A percentile compares a stretch with the other conserved stretches of the same genome.
Conservation (phyloP, 2,888 invertebrate genomes). For the Polydrusus cervinus region DNA sequence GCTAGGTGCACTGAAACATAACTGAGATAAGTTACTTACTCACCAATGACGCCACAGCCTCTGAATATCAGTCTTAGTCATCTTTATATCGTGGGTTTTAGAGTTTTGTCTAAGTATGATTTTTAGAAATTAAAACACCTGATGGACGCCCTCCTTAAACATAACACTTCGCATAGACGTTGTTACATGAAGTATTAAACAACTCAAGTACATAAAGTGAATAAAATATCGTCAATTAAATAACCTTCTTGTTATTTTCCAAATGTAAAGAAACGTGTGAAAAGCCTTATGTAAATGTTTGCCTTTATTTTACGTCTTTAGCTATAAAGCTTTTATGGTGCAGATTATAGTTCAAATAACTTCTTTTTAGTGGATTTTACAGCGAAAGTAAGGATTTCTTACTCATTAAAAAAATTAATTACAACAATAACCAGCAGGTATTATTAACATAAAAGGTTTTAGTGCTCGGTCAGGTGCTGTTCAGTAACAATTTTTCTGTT, state of each 20-base stretch:
- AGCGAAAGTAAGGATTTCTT: slow-evolving; percentile 25
- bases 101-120: too few relatives aligned
- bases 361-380: slow-evolving; percentile 31
- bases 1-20: too few relatives aligned
- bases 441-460: not conserved
- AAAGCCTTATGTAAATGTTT: slow-evolving; percentile 36
- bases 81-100: too few relatives aligned
- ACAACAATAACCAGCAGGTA: not conserved
- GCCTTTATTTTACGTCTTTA: slow-evolving; percentile 35
- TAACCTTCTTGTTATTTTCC: slow-evolving; percentile 5
- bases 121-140: too few relatives aligned
- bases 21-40: too few relatives aligned
- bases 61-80: too few relatives aligned
- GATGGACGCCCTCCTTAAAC: too few relatives aligned
- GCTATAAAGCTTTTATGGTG: slow-evolving; percentile 46
- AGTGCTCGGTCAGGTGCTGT: too few relatives aligned
- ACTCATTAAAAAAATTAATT: not conserved
- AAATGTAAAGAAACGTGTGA: slow-evolving; percentile 29
- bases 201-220: slow-evolving; percentile 22
- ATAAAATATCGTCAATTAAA: slow-evolving; percentile 38
- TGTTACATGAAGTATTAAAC: not conserved
- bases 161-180: too few relatives aligned
- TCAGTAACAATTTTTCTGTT: too few relatives aligned
- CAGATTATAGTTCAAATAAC: slow-evolving; percentile 40
- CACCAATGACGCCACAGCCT: too few relatives aligned